phyloP scores from a whole-genome alignment of 2,888 invertebrate species.

The Pemphredon lugubris region DNA sequence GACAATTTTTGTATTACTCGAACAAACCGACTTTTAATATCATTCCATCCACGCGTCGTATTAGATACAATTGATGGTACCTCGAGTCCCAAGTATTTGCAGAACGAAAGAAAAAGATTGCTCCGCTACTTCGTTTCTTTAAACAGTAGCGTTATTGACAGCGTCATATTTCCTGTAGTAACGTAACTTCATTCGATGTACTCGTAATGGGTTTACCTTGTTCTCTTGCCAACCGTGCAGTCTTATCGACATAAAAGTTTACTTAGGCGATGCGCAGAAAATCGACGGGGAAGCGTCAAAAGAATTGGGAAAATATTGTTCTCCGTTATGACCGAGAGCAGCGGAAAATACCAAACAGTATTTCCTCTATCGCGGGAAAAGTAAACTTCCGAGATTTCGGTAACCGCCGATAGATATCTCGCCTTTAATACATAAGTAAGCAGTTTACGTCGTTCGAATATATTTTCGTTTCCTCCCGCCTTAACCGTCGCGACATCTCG shows the following conservation, averaged over 20 bases:
- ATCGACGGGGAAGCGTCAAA: slow-evolving; percentile 33
- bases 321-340: neutral
- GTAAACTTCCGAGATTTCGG: too few species aligned
- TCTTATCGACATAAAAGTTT: slow-evolving; percentile 50
- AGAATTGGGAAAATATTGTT: slow-evolving; percentile 43
- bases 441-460: too few species aligned
- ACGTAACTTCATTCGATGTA: slow-evolving; percentile 52
- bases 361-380: neutral
- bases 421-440: too few species aligned
- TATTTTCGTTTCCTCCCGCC: too few species aligned
- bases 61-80: too few species aligned
- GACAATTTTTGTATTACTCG: too few species aligned
- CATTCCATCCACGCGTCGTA: too few species aligned
- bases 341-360: neutral
- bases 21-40: too few species aligned
- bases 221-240: slow-evolving; percentile 54
- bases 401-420: too few species aligned
- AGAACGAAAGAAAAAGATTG: neutral
- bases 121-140: neutral
- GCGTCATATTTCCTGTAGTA: slow-evolving; percentile 27
- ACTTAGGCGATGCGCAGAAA: slow-evolving; percentile 47
- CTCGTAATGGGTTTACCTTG: slow-evolving; percentile 70
- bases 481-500: too few species aligned
- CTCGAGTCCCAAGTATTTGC: too few species aligned
- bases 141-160: neutral